Evolutionary conservation across 2,113 vertebrate species (phyloP).

Genomic region (Xiphophorus maculatus): DNA sequence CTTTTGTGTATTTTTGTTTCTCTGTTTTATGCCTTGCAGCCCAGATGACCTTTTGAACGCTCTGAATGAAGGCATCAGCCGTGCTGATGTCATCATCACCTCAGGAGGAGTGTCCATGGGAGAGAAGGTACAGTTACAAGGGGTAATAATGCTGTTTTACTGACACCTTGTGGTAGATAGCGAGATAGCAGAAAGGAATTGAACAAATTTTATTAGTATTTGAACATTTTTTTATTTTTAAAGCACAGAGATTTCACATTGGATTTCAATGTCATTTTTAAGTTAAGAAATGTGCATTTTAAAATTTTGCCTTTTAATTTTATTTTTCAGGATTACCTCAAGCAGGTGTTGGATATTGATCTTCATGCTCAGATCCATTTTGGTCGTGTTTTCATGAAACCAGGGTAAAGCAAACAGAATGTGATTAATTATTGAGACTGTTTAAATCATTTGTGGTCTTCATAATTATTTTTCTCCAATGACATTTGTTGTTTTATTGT

Average conservation of each 20-base stretch:
- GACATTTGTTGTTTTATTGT: neutral
- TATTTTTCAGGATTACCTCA: conserved; percentile 95
- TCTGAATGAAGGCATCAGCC: conserved; percentile 99
- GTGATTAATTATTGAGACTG: neutral
- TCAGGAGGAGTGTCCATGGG: conserved; percentile 99
- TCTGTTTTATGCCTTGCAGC: conserved; percentile 76
- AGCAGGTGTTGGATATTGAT: conserved; percentile 99
- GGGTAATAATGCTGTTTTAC: conserved; percentile 32
- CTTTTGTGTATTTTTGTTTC: conserved; percentile 12
- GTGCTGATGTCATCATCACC: conserved; percentile 99
- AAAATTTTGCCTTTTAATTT: neutral
- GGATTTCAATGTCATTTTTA: neutral
- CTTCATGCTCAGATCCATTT: conserved; percentile 99
- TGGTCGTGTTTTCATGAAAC: conserved; percentile 99
- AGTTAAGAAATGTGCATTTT: neutral
- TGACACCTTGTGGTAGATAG: conserved; percentile 68
- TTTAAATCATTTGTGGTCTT: neutral
- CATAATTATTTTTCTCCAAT: neutral
- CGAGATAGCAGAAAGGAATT: neutral
- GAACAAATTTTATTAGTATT: neutral
- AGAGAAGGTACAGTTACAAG: conserved; percentile 86
- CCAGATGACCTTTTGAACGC: conserved; percentile 99
- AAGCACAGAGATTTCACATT: neutral
- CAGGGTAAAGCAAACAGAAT: conserved; percentile 86
- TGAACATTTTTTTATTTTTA: neutral